Evolutionary conservation across 2,797 vertebrate genomes (phyloP).

Genomic region (Argya squamiceps): DNA sequence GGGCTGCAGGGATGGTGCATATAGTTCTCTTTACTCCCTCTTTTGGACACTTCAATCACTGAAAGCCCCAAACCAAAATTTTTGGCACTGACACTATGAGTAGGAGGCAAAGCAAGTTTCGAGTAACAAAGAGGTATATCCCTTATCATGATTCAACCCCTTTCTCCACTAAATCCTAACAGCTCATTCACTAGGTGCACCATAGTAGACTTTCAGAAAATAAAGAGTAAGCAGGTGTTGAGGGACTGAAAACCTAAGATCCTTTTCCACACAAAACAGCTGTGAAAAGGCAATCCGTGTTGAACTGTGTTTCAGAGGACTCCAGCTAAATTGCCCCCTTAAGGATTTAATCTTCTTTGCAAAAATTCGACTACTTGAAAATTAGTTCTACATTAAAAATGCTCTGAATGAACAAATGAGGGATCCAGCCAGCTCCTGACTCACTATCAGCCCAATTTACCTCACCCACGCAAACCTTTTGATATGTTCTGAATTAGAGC

Average conservation of each 20-base stretch:
- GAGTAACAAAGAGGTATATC: neutral
- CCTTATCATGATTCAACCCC: neutral
- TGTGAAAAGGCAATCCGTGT: constrained; percentile 5
- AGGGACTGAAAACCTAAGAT: constrained; percentile 22
- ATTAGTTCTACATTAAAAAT: constrained; percentile 61
- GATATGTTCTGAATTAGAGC: constrained; percentile 50
- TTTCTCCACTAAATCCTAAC: neutral
- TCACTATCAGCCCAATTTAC: constrained; percentile 62
- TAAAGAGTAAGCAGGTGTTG: neutral
- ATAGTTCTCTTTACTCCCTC: neutral
- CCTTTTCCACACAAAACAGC: constrained; percentile 11
- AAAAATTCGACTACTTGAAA: constrained; percentile 52
- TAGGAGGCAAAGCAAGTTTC: neutral
- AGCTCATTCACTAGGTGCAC: neutral
- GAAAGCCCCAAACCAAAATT: neutral
- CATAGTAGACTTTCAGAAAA: neutral
- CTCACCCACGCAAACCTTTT: constrained; percentile 52
- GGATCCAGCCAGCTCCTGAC: constrained; percentile 46
- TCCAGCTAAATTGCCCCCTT: constrained; percentile 32
- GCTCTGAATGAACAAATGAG: constrained; percentile 54
- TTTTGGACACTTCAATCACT: neutral
- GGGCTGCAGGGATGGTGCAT: neutral
- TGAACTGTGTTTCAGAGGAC: constrained; percentile 33
- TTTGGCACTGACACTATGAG: neutral
- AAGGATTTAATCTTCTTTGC: constrained; percentile 60